phyloP scores from a whole-genome alignment of 2,888 invertebrate genomes.

The Crepidodera aurea region DNA sequence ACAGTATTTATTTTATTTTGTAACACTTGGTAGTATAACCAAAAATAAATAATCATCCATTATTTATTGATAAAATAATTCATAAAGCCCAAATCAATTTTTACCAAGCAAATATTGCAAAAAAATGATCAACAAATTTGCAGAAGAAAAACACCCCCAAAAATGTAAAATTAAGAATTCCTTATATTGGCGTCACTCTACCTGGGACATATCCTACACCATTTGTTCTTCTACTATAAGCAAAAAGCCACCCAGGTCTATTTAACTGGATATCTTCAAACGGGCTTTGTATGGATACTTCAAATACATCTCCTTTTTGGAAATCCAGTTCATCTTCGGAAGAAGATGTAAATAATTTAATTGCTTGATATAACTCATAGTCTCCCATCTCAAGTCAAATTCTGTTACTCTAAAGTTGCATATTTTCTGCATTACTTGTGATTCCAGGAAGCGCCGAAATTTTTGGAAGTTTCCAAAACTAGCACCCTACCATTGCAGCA shows the following conservation, averaged over 20 bases:
- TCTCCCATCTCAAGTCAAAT: slow-evolving; percentile 58
- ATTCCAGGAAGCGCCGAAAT: slow-evolving; percentile 12
- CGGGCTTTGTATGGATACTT: slow-evolving; percentile 56
- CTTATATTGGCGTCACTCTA: no score
- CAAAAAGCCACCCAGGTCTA: slow-evolving; percentile 59
- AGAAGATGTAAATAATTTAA: slow-evolving; percentile 56
- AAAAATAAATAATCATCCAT: no score
- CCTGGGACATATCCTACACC: slow-evolving; percentile 61
- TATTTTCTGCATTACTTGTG: slow-evolving; percentile 45
- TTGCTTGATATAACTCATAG: slow-evolving; percentile 59
- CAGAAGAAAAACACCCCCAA: no score
- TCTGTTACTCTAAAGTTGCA: slow-evolving; percentile 40
- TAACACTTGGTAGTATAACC: no score
- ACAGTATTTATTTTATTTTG: no score
- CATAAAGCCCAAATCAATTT: no score
- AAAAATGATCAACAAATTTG: no score
- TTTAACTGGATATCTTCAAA: slow-evolving; percentile 51
- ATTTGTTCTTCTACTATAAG: slow-evolving; percentile 59
- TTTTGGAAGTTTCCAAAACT: slow-evolving; percentile 10
- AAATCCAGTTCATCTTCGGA: slow-evolving; percentile 54
- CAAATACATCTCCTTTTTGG: slow-evolving; percentile 61
- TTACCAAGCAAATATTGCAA: no score
- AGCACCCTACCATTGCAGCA: slow-evolving; percentile 3
- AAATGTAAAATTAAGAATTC: no score
- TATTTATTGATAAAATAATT: no score